These are phyloP conservation scores for Gastrophysa polygoni DNA, from an alignment of 2,888 invertebrate species.

Conservation along the genomic window DNA sequence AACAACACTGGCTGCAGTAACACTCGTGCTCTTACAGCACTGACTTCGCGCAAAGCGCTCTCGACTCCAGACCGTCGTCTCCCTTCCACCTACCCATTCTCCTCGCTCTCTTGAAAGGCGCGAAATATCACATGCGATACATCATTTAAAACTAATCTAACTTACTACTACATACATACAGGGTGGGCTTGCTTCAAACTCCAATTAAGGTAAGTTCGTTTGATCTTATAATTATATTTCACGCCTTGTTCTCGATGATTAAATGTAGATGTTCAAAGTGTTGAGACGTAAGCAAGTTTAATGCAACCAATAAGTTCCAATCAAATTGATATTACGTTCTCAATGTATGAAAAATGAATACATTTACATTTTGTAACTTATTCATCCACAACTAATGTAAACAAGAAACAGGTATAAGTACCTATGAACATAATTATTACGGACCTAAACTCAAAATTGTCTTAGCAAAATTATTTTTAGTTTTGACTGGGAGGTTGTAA, in stretches of 20 bases:
- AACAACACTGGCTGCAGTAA: no score
- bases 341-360: not conserved
- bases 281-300: conserved; percentile 7
- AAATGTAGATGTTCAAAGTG: conserved; percentile 1
- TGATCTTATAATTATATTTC: not conserved
- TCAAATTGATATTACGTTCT: not conserved
- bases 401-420: not conserved
- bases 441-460: not conserved
- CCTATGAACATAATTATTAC: not conserved
- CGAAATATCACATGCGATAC: no score
- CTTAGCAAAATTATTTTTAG: not conserved
- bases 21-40: no score
- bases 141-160: no score
- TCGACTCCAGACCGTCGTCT: no score
- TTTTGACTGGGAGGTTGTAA: not conserved
- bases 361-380: no score
- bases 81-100: no score
- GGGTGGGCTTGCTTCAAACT: no score
- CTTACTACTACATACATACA: no score
- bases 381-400: not conserved
- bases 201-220: not conserved
- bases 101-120: no score
- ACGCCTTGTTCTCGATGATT: not conserved
- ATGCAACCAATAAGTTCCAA: not conserved
- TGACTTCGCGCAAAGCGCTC: no score